Evolutionary conservation across 2,888 invertebrate genomes (phyloP), one percentile per base, ranked within the genome.

Genomic region (Exocentrus adspersus): DNA sequence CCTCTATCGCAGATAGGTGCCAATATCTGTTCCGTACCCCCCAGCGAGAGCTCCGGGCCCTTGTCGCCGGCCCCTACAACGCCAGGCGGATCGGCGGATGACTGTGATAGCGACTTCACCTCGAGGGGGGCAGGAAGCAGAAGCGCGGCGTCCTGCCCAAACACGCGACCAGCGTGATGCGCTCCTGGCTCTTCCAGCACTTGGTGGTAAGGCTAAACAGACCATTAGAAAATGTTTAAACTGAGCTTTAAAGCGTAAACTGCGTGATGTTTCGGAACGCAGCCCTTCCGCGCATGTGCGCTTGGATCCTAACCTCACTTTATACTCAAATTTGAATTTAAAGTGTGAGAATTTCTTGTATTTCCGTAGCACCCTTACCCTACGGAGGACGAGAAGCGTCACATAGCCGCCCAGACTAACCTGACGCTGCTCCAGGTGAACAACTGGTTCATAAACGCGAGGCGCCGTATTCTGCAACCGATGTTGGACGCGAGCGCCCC

Each of bases 121-220:
- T 75, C 79, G 48, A 71, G 81, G 75, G 78, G 5, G 79, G 79
- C 81, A 84, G 88, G 70, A 87, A 89, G 75, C 91, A 90, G 76
- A 94, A 94, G 84, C 87, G 97, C 10, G 97, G 97, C 10, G 95
- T 97, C 71, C 86, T 98, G 77, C 97, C 97, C 28, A 92, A 97
- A 78, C 94, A 95, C 80, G 97, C 97, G 70, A 98, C 97, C 57
- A 95, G 95, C 83, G 95, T 95, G 70, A 95, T 97, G 95, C 85
- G 97, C 70, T 93, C 95, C 57, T 97, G 97, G 97, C 88, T 97
- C 69, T 97, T 97, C 85, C 95, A 97, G 81, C 97, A 97, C 83
- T 88, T 97, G 77, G 95, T 96, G 84, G 97, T 96, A 82, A 88
- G 90, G 83, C 69, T 16, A 45, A 12, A 14, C 21, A 48, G 3